phyloP scores from a whole-genome alignment of 2,113 vertebrate species.

The Hydropotes inermis region DNA sequence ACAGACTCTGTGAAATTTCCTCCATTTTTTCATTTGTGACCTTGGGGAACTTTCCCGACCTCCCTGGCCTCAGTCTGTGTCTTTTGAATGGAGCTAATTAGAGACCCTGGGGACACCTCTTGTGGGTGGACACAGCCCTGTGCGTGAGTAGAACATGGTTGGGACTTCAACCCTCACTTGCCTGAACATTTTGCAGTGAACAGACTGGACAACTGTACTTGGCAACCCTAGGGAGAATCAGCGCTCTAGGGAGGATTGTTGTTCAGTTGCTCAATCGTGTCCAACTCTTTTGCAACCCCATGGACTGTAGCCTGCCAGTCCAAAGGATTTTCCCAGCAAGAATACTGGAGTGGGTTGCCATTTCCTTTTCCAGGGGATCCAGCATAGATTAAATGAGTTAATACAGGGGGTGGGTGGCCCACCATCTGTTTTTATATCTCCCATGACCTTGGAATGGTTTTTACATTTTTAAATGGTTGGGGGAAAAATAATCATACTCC shows the following conservation, averaged over 20 bases:
- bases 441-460: not conserved
- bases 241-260: not conserved
- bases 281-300: accelerated
- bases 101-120: not conserved
- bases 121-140: not conserved
- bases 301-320: not conserved
- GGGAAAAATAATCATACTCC: not conserved
- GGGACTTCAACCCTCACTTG: not conserved
- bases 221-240: not conserved
- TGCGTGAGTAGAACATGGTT: not conserved
- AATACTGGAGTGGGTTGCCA: not conserved
- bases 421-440: not conserved
- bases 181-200: not conserved
- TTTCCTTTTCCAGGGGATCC: not conserved
- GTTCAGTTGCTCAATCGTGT: not conserved
- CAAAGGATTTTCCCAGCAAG: not conserved
- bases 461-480: not conserved
- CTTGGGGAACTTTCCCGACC: not conserved
- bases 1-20: not conserved
- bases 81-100: not conserved
- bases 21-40: not conserved
- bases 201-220: not conserved
- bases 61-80: not conserved
- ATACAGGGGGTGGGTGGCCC: not conserved
- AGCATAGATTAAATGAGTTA: too few species aligned